Conservation (phyloP, 2,888 invertebrate species). For the Oxycera nigricornis region DNA sequence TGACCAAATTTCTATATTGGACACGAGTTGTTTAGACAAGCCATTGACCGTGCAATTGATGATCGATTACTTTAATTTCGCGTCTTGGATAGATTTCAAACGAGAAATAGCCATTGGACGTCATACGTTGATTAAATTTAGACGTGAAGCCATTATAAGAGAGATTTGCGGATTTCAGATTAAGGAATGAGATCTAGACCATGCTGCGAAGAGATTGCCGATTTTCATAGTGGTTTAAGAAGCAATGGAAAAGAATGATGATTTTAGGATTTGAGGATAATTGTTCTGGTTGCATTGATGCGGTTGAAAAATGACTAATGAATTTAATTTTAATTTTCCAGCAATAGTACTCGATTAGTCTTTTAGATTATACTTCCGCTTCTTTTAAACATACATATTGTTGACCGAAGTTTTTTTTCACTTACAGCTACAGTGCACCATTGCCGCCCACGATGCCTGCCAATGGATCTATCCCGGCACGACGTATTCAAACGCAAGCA, state of each 20-base stretch:
- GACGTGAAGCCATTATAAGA: constrained; percentile 11
- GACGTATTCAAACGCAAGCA: constrained; percentile 52
- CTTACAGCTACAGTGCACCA: constrained; percentile 51
- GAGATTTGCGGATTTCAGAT: no score
- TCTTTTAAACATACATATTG: no score
- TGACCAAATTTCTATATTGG: constrained; percentile 24
- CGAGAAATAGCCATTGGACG: constrained; percentile 14
- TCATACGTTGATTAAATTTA: constrained; percentile 26
- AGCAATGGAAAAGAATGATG: background rate
- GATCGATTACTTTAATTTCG: constrained; percentile 28
- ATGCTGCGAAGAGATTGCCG: background rate
- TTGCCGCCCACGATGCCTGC: constrained; percentile 56
- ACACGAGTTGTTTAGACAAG: background rate
- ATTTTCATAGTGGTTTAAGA: background rate
- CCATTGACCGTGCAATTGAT: constrained; percentile 38
- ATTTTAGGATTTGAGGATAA: background rate
- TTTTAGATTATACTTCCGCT: no score
- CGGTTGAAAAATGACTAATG: background rate
- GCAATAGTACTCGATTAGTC: no score
- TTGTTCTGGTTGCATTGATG: background rate
- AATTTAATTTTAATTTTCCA: background rate
- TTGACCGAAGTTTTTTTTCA: no score
- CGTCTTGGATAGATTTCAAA: constrained; percentile 4
- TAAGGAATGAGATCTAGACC: background rate
- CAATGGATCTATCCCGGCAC: constrained; percentile 52